phyloP scores from a whole-genome alignment of 2,888 invertebrate species.

The Lymantria monacha region DNA sequence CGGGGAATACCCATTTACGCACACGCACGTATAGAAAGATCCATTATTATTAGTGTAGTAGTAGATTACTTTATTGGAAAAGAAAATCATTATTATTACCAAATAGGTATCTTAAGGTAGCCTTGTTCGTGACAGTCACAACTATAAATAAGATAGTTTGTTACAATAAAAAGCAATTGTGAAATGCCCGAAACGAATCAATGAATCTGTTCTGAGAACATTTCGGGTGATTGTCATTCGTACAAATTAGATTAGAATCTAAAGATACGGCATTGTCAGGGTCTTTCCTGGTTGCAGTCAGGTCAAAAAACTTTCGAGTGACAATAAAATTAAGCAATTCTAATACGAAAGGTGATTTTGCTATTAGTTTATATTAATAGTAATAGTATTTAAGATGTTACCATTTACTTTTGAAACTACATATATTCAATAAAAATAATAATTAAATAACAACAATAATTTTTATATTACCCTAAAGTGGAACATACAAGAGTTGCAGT shows the following conservation, averaged over 20 bases:
- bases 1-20: too few species aligned
- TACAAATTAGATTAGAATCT: conserved; percentile 20
- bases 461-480: too few species aligned
- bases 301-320: conserved; percentile 4
- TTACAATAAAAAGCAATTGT: conserved; percentile 4
- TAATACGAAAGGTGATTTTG: too few species aligned
- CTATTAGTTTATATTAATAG: too few species aligned
- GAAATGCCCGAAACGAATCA: conserved; percentile 7
- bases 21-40: too few species aligned
- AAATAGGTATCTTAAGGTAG: not conserved
- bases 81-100: not conserved
- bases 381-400: too few species aligned
- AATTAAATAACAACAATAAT: too few species aligned
- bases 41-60: too few species aligned
- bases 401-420: too few species aligned
- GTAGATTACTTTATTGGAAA: not conserved
- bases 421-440: too few species aligned
- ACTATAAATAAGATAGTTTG: not conserved
- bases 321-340: not conserved
- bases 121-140: not conserved
- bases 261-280: conserved; percentile 13
- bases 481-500: too few species aligned
- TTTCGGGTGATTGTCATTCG: conserved; percentile 14
- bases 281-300: conserved; percentile 4
- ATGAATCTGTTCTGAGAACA: conserved; percentile 15